Conservation (phyloP, 2,797 vertebrate genomes). For the Carapus acus region DNA sequence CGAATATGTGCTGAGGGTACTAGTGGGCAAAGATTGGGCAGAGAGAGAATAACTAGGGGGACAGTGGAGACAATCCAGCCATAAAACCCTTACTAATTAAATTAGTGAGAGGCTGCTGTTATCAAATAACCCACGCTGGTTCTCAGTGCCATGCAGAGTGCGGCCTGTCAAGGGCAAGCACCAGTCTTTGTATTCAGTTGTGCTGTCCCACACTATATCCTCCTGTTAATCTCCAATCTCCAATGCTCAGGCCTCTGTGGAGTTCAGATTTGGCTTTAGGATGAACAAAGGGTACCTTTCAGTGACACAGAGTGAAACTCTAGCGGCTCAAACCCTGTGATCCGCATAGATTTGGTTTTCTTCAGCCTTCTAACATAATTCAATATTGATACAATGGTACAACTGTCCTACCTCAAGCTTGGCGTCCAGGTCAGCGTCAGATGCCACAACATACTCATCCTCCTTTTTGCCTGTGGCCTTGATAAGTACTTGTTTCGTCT, state of each 20-base stretch:
- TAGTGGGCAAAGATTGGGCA: too few relatives aligned
- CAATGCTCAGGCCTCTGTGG: too few relatives aligned
- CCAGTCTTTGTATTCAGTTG: not conserved
- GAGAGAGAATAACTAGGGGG: slow-evolving; percentile 11
- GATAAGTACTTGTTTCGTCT: slow-evolving; percentile 81
- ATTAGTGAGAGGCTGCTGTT: too few relatives aligned
- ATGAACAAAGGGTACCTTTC: slow-evolving; percentile 46
- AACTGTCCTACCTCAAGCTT: slow-evolving; percentile 73
- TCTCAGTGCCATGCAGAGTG: slow-evolving; percentile 3
- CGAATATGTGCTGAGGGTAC: too few relatives aligned
- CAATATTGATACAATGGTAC: too few relatives aligned
- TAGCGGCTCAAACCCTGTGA: too few relatives aligned
- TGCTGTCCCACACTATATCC: not conserved
- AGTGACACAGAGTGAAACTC: too few relatives aligned
- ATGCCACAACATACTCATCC: slow-evolving; percentile 79
- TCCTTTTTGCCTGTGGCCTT: slow-evolving; percentile 86
- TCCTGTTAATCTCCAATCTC: not conserved
- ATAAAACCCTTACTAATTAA: slow-evolving; percentile 13
- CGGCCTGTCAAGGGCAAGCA: not conserved
- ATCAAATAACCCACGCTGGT: slow-evolving; percentile 25
- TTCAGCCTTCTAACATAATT: too few relatives aligned
- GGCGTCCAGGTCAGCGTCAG: slow-evolving; percentile 80
- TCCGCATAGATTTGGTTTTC: too few relatives aligned
- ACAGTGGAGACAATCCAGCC: not conserved
- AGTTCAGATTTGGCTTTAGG: slow-evolving; percentile 36